A percentile compares a stretch with the other conserved stretches of the same genome.
Evolutionary conservation across 2,113 vertebrate species (phyloP).

Genomic region (Aix galericulata): DNA sequence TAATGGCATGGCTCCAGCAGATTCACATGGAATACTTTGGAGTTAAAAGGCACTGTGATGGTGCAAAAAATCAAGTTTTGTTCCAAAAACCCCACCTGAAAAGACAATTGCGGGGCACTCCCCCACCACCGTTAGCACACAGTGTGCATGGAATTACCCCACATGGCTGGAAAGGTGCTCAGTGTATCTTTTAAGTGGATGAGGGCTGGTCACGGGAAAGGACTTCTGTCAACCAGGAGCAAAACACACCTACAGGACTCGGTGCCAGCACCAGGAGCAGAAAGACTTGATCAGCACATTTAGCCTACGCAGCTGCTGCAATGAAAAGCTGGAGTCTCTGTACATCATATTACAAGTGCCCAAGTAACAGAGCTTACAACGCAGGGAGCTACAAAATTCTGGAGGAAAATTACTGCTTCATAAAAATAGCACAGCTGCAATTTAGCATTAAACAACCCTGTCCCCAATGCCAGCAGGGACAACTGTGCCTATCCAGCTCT

Average conservation of each 20-base stretch:
- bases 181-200: not conserved
- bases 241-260: not conserved
- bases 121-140: not conserved
- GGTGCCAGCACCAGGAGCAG: not conserved
- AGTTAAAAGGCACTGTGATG: not conserved
- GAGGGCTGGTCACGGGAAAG: not conserved
- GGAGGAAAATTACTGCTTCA: not conserved
- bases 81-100: not conserved
- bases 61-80: not conserved
- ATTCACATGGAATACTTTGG: not conserved
- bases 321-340: not conserved
- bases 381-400: not conserved
- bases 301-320: not conserved
- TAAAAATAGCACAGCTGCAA: not conserved
- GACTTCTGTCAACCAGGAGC: not conserved
- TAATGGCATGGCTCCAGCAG: not conserved
- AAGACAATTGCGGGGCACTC: not conserved
- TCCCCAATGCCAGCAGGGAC: not conserved
- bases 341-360: not conserved
- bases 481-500: not conserved
- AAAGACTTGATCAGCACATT: not conserved
- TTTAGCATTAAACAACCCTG: not conserved
- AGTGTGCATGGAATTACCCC: not conserved
- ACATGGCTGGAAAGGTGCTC: not conserved
- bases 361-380: not conserved